Conservation (phyloP, 1,140 invertebrate genomes). For the Caerostris darwini region DNA sequence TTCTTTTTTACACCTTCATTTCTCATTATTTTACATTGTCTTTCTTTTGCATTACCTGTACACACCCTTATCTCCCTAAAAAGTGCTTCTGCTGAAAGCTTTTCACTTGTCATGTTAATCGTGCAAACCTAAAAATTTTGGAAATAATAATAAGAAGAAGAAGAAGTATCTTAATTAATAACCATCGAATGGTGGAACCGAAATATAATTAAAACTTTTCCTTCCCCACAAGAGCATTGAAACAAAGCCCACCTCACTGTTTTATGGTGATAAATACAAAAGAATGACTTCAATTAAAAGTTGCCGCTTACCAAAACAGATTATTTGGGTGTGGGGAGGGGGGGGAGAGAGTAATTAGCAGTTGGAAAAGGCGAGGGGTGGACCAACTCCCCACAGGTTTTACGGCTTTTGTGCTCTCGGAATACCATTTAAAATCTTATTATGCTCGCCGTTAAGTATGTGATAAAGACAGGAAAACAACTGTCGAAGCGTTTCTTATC, state of each 20-base stretch:
- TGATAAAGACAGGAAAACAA: neutral
- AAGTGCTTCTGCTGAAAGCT: no score
- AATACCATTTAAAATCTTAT: neutral
- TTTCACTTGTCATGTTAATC: no score
- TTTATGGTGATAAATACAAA: neutral
- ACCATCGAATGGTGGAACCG: neutral
- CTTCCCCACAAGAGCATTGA: neutral
- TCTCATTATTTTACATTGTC: no score
- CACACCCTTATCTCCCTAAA: no score
- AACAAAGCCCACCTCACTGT: neutral
- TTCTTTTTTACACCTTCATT: no score
- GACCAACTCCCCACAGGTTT: neutral
- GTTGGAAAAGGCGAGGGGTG: neutral
- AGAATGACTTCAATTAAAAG: slow-evolving; percentile 5
- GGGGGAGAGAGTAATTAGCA: neutral
- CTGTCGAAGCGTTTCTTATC: neutral
- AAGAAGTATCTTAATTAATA: neutral
- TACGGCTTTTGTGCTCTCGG: neutral
- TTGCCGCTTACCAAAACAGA: neutral
- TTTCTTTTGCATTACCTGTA: no score
- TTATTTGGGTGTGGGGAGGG: neutral
- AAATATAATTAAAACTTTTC: slow-evolving; percentile 1
- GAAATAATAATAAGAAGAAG: no score
- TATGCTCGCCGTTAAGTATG: neutral
- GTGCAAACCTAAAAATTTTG: no score